phyloP scores from a whole-genome alignment of 1,140 invertebrate species.

The Diprion similis region DNA sequence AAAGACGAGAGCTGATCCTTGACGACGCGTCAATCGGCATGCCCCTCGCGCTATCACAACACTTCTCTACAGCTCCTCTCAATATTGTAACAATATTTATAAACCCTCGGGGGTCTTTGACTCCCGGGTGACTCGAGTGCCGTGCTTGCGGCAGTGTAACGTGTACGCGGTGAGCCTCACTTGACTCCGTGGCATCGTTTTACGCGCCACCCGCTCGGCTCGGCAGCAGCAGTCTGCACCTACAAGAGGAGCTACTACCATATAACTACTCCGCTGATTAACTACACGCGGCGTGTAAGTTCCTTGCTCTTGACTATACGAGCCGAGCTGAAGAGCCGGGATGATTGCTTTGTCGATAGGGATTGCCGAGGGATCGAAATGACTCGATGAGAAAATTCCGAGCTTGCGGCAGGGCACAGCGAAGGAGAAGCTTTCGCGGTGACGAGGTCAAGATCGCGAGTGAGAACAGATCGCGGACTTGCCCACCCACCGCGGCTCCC shows the following conservation, averaged over 20 bases:
- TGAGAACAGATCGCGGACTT: background rate
- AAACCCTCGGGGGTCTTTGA: conserved; percentile 45
- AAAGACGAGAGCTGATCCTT: conserved; percentile 41
- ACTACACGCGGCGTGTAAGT: too few relatives aligned
- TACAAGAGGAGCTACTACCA: background rate
- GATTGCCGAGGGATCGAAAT: background rate
- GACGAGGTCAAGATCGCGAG: too few relatives aligned
- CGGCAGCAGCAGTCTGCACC: background rate
- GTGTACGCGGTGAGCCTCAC: too few relatives aligned
- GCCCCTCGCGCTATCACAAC: conserved; percentile 38
- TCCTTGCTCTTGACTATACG: too few relatives aligned
- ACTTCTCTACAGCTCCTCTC: background rate
- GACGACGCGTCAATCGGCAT: conserved; percentile 39
- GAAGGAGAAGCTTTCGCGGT: too few relatives aligned
- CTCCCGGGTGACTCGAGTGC: conserved; percentile 30
- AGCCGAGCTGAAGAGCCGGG: background rate
- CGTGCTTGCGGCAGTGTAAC: background rate
- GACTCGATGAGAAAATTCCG: conserved; percentile 2
- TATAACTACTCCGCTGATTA: too few relatives aligned
- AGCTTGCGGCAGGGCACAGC: conserved; percentile 9
- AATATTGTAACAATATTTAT: conserved; percentile 45
- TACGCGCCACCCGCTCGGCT: background rate
- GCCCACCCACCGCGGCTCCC: background rate
- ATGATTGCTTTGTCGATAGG: conserved; percentile 5
- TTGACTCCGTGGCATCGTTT: too few relatives aligned